These are phyloP conservation scores for Tyto alba DNA, from an alignment of 2,113 vertebrate species.

Conservation along the genomic window DNA sequence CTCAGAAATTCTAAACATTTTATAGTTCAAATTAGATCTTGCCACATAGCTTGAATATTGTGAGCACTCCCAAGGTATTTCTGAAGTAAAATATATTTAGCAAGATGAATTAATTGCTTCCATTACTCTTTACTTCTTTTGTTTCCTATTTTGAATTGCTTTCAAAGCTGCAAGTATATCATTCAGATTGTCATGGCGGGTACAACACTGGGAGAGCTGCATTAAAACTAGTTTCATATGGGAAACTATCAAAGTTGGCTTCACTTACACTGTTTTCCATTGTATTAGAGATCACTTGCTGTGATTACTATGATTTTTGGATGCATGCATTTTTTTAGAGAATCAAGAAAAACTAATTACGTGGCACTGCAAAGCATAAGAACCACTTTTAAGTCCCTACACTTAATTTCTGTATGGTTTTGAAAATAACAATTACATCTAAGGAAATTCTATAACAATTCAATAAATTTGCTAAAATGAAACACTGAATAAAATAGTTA, in stretches of 20 bases:
- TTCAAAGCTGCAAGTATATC: not conserved
- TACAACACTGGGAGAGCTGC: not conserved
- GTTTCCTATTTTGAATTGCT: not conserved
- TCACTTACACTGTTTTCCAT: not conserved
- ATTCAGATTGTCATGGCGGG: not conserved
- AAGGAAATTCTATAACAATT: not conserved
- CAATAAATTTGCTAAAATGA: not conserved
- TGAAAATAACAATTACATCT: not conserved
- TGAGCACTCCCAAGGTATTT: not conserved
- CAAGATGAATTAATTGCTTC: not conserved
- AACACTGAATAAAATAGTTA: not conserved
- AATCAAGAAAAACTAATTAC: not conserved
- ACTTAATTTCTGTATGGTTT: not conserved
- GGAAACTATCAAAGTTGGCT: not conserved
- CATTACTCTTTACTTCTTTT: not conserved
- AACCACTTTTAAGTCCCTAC: not conserved
- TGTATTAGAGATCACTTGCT: not conserved
- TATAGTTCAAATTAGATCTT: not conserved
- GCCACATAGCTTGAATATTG: not conserved
- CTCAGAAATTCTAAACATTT: not conserved
- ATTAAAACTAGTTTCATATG: not conserved
- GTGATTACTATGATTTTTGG: not conserved
- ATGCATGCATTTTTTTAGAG: not conserved
- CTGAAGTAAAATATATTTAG: not conserved
- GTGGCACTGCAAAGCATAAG: not conserved